Percentiles rank a stretch among this genome's conserved stretches.
phyloP scores from a whole-genome alignment of 2,888 invertebrate species.

The Phasia obesa region DNA sequence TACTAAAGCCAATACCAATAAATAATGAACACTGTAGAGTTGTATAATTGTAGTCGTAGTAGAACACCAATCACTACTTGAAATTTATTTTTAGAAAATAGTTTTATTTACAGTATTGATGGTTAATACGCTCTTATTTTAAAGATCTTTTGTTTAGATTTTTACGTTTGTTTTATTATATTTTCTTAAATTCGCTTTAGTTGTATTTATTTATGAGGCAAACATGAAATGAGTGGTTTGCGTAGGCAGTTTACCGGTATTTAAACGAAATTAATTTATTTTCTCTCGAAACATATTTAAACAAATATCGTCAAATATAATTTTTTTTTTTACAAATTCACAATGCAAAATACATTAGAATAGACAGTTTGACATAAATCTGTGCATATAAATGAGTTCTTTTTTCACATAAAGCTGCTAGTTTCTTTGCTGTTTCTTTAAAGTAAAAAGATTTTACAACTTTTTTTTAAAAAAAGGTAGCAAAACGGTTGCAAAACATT shows the following conservation, averaged over 20 bases:
- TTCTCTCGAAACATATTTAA: not conserved
- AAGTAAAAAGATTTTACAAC: not conserved
- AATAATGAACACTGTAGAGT: not conserved
- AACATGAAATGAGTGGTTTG: constrained; percentile 59
- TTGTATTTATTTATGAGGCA: constrained; percentile 57
- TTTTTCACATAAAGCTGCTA: not conserved
- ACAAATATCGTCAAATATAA: constrained; percentile 22
- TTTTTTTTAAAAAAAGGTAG: constrained; percentile 28
- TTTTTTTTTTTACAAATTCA: constrained; percentile 34
- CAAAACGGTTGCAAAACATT: constrained; percentile 47
- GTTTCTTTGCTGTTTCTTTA: too few relatives aligned
- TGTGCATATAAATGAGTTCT: not conserved
- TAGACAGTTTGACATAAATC: constrained; percentile 2
- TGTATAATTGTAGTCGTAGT: too few relatives aligned
- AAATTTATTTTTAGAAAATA: constrained; percentile 23
- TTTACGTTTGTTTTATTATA: constrained; percentile 1
- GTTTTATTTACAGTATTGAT: constrained; percentile 4
- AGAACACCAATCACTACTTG: not conserved
- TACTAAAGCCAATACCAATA: not conserved
- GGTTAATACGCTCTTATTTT: constrained; percentile 28
- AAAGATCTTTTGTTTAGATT: constrained; percentile 29
- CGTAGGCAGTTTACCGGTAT: constrained; percentile 66
- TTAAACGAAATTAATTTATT: constrained; percentile 58
- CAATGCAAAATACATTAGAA: constrained; percentile 11
- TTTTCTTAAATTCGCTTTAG: constrained; percentile 8